Base-by-base conservation (phyloP, 2,888 invertebrate genomes). In the Spicauda simplicius region DNA sequence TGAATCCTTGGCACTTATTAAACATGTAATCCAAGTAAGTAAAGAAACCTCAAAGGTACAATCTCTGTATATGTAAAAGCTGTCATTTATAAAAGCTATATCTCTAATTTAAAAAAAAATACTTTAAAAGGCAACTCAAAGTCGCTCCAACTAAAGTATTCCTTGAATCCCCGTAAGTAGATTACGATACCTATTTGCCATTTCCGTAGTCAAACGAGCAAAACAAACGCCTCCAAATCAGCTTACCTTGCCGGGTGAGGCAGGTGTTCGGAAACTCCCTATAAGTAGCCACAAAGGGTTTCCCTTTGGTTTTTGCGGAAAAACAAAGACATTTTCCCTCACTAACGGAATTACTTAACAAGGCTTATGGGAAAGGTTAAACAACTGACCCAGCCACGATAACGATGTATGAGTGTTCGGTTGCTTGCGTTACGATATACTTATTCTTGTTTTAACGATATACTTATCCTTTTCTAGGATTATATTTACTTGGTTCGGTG, bases 171-270 rank as follows among this genome's bases (percentile, higher is more conserved):
- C 14, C 18, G 19, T 57, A 57, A 57, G 58, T 10, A 45, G 45
- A 41, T 58, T 25, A 58, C 20, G 20, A 25, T n/a, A 16, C 48
- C 16, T 58, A 16, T 37, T 58, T 58, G 20, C n/a, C 20, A 58
- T 58, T 58, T 45, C 19, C 41, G 37, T 18, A 41, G 57, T 57
- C 45, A 20, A 58, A 57, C 20, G 18, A 58, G 20, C 57, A 57
- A 58, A 58, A 58, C 20, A 58, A 58, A 58, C 25, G 25, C 20
- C 58, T 58, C 20, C 58, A 58, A 58, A 58, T 58, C 58, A 58
- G 58, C 58, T 58, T 58, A 58, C 45, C 14, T 45, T 37, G 58
- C 16, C 19, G 25, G 41, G 58, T 57, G 45, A 58, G 25, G 58
- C 58, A 58, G 58, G 58, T 58, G 58, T 45, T 45, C 45, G 45